These are phyloP conservation scores for Aphelenchoides avenae DNA, from an alignment of 1,140 invertebrate species.

Conservation along the genomic window DNA sequence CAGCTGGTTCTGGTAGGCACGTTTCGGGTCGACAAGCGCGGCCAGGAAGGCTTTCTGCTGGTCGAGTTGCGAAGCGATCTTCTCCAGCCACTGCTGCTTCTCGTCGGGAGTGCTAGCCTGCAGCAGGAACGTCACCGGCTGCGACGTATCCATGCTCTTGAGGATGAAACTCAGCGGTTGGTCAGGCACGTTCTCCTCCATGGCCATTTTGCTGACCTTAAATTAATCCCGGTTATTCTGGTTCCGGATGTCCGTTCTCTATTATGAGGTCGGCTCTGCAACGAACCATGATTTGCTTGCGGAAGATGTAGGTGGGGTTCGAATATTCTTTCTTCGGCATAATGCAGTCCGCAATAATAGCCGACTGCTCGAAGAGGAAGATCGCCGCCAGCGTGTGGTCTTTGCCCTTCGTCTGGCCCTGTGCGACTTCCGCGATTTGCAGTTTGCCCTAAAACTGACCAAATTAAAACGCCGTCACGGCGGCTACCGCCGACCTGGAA, in stretches of 20 bases:
- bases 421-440: conserved; percentile 68
- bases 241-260: not conserved
- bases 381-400: conserved; percentile 92
- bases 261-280: too few species aligned
- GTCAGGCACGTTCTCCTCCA: conserved; percentile 45
- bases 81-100: conserved; percentile 54
- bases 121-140: conserved; percentile 47
- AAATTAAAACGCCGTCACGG: too few species aligned
- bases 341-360: conserved; percentile 57
- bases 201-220: conserved; percentile 58
- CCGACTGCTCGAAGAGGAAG: conserved; percentile 90
- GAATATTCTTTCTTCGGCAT: conserved; percentile 81
- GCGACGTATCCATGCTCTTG: conserved; percentile 48
- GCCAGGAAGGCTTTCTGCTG: conserved; percentile 54
- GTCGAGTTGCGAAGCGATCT: conserved; percentile 49
- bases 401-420: conserved; percentile 66
- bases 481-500: conserved; percentile 68
- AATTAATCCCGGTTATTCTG: conserved; percentile 1
- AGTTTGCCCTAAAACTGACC: conserved; percentile 68
- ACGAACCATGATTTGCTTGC: conserved; percentile 95
- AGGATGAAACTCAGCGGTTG: conserved; percentile 56
- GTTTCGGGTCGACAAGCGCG: conserved; percentile 56
- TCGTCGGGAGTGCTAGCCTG: conserved; percentile 48
- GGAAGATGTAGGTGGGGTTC: conserved; percentile 90
- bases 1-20: conserved; percentile 50